A percentile compares a stretch with the other conserved stretches of the same genome.
These are phyloP conservation scores for Diplogasteroides magnus DNA, from an alignment of 1,140 invertebrate genomes.

Conservation along the genomic window DNA sequence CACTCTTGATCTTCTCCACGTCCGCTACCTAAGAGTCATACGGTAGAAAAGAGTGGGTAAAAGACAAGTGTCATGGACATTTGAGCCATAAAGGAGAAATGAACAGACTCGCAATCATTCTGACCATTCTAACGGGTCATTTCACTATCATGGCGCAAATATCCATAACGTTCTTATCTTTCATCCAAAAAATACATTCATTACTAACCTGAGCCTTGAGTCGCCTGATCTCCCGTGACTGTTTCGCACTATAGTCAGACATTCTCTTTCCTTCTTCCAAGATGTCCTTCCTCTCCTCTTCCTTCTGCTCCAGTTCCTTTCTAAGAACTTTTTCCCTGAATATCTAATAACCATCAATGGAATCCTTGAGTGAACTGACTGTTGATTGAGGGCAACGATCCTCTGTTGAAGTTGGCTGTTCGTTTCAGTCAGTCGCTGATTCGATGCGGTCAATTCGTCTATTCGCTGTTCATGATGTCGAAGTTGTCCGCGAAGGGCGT, in stretches of 20 bases:
- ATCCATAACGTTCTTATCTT: neutral
- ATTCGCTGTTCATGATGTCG: slow-evolving; percentile 6
- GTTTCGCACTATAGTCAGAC: slow-evolving; percentile 18
- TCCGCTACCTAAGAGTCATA: slow-evolving; percentile 1
- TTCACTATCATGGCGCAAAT: no score
- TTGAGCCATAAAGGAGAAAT: no score
- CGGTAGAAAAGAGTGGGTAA: no score
- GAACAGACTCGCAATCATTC: no score
- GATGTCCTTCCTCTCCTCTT: slow-evolving; percentile 11
- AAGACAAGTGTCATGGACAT: no score
- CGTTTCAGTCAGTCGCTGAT: neutral
- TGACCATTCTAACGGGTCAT: neutral
- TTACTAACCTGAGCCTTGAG: slow-evolving; percentile 13
- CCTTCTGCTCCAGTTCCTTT: slow-evolving; percentile 20
- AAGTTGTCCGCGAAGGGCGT: slow-evolving; percentile 3
- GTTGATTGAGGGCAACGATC: slow-evolving; percentile 13
- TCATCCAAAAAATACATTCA: no score
- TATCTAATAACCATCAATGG: neutral
- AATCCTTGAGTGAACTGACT: neutral
- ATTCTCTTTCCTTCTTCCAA: slow-evolving; percentile 24
- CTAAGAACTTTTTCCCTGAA: slow-evolving; percentile 12
- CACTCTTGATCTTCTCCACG: slow-evolving; percentile 11
- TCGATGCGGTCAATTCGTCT: slow-evolving; percentile 2
- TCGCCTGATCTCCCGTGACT: slow-evolving; percentile 21
- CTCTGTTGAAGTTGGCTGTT: slow-evolving; percentile 13